A percentile compares a stretch with the other conserved stretches of the same genome.
Conservation (phyloP, 37 sponge, comb jelly and placozoan genomes). For the Dysidea cf. avara region DNA sequence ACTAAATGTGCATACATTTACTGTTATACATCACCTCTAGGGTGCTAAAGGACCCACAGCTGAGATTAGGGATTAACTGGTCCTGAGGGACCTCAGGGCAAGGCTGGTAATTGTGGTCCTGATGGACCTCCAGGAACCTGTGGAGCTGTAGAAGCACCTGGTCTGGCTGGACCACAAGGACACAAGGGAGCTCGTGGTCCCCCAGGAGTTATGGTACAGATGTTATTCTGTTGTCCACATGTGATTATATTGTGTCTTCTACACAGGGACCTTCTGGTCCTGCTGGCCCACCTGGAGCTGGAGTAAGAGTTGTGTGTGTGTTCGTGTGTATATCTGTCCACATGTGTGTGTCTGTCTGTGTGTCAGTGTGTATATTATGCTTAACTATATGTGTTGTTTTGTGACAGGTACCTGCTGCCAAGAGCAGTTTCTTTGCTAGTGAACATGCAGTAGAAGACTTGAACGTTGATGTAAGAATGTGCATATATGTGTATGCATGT, state of each 20-base stretch:
- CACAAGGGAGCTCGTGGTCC: slow-evolving; percentile 25
- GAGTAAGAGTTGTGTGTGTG: too few species aligned
- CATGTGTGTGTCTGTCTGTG: neutral
- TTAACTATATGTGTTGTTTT: too few species aligned
- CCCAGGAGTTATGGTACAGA: neutral
- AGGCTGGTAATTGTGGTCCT: slow-evolving; percentile 1
- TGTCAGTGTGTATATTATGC: too few species aligned
- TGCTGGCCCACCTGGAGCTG: slow-evolving; percentile 38
- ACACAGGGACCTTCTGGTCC: slow-evolving; percentile 12
- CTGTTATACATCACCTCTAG: too few species aligned
- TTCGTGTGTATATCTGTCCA: too few species aligned
- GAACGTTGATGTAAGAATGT: neutral
- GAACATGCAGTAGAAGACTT: neutral
- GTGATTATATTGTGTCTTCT: too few species aligned
- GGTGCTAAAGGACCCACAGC: too few species aligned
- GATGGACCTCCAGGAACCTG: neutral
- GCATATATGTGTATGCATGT: neutral
- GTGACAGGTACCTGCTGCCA: too few species aligned
- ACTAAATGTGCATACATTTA: too few species aligned
- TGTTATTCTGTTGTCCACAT: too few species aligned
- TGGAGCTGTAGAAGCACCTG: slow-evolving; percentile 33
- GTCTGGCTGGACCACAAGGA: slow-evolving; percentile 42
- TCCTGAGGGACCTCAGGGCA: slow-evolving; percentile 6
- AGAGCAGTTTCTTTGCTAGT: too few species aligned
- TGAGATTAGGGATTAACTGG: too few species aligned